phyloP scores from a whole-genome alignment of 1,140 invertebrate species.

The Caenorhabditis briggsae region DNA sequence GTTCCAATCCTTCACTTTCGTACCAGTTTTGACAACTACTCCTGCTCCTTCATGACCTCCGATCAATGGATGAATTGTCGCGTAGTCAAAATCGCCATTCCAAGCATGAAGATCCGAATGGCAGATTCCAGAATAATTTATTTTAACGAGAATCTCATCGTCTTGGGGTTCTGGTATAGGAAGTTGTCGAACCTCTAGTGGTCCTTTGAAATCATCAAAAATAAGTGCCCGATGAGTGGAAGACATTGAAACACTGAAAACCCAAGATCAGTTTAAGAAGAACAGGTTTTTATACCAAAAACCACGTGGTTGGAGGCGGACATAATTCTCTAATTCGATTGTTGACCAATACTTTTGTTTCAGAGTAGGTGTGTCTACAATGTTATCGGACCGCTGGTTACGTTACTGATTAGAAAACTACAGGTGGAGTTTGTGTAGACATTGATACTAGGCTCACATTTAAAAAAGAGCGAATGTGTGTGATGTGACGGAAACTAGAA shows the following conservation, averaged over 20 bases:
- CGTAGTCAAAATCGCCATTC: conserved; percentile 43
- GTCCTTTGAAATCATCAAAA: conserved; percentile 44
- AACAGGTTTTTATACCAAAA: background rate
- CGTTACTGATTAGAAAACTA: background rate
- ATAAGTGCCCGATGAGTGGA: conserved; percentile 8
- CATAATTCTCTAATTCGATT: background rate
- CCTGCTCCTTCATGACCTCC: conserved; percentile 60
- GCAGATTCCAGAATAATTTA: conserved; percentile 59
- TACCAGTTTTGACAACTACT: conserved; percentile 33
- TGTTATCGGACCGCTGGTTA: background rate
- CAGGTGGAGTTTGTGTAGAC: background rate
- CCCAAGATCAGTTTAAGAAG: background rate
- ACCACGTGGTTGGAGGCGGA: conserved; percentile 1
- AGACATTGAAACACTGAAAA: background rate
- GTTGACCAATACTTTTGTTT: too few species aligned
- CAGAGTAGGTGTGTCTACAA: too few species aligned
- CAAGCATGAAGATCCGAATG: conserved; percentile 59
- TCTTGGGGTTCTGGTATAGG: conserved; percentile 27
- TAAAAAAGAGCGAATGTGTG: too few species aligned
- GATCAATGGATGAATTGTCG: conserved; percentile 37
- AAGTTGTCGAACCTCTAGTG: conserved; percentile 27
- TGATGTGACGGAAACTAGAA: too few species aligned
- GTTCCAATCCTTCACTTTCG: conserved; percentile 55
- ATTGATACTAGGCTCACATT: background rate
- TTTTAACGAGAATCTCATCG: conserved; percentile 52